These are phyloP conservation scores for Eupristina koningsbergeri DNA, from an alignment of 1,140 invertebrate genomes.

Conservation along the genomic window DNA sequence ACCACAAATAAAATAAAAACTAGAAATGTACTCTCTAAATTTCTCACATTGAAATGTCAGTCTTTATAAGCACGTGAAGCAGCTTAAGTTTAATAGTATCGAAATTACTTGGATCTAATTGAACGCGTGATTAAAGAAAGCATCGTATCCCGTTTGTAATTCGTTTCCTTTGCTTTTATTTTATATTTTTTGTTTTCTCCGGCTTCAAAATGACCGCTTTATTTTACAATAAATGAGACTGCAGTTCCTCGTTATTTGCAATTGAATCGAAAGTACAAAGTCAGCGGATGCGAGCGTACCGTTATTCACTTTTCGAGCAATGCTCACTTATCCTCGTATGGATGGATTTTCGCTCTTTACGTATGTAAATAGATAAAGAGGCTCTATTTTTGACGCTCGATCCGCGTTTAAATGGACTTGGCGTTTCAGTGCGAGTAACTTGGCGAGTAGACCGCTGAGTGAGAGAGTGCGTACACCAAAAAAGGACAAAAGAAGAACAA, in stretches of 20 bases:
- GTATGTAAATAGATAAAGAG: neutral
- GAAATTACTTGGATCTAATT: neutral
- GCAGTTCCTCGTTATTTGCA: neutral
- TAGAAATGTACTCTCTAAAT: constrained; percentile 26
- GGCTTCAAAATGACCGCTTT: neutral
- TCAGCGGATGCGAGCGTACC: neutral
- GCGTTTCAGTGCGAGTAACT: neutral
- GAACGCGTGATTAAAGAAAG: neutral
- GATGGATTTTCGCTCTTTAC: neutral
- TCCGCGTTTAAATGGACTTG: no score
- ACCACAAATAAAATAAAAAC: neutral
- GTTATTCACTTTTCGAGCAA: neutral
- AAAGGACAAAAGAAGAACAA: neutral
- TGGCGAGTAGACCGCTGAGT: neutral
- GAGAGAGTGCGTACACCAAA: no score
- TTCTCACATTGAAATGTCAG: constrained; percentile 20
- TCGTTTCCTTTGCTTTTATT: no score
- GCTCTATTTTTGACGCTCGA: no score
- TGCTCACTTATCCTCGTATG: neutral
- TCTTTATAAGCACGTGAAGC: neutral
- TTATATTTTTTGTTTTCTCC: neutral
- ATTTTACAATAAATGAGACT: neutral
- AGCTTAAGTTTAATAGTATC: neutral
- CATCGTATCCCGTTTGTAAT: neutral
- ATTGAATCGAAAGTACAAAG: constrained; percentile 19